These are phyloP conservation scores for Neosilurus mollespiculum DNA, from an alignment of 2,797 vertebrate genomes.

Conservation along the genomic window DNA sequence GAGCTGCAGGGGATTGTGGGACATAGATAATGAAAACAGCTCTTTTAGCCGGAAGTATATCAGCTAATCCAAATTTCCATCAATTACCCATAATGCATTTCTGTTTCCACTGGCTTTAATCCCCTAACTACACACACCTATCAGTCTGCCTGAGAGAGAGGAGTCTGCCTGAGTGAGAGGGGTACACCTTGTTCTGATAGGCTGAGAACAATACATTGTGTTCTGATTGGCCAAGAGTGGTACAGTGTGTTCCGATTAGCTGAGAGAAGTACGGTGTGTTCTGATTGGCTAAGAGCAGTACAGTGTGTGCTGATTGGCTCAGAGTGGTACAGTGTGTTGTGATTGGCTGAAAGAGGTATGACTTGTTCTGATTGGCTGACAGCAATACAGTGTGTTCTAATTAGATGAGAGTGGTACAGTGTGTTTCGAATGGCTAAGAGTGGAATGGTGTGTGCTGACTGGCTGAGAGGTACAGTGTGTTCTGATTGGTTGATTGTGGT, in stretches of 20 bases:
- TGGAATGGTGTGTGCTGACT: not conserved
- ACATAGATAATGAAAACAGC: not conserved
- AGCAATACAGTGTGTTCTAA: too few relatives aligned
- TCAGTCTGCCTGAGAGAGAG: too few relatives aligned
- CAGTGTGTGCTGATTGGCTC: not conserved
- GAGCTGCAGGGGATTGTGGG: not conserved
- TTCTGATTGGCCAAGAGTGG: too few relatives aligned
- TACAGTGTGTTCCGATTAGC: too few relatives aligned
- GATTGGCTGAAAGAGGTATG: not conserved
- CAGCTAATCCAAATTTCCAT: not conserved
- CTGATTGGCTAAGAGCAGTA: not conserved
- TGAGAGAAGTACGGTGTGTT: not conserved
- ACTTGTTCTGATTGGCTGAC: not conserved
- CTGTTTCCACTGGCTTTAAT: not conserved
- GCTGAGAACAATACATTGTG: too few relatives aligned
- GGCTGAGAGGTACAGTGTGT: not conserved
- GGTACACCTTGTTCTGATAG: too few relatives aligned
- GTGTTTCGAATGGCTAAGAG: not conserved
- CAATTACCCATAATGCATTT: constrained; percentile 6
- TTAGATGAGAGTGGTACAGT: not conserved
- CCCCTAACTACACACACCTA: not conserved
- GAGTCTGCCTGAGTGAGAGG: too few relatives aligned
- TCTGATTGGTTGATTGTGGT: not conserved
- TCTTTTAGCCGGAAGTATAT: not conserved
- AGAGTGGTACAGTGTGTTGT: not conserved